Evolutionary conservation across 2,888 invertebrate genomes (phyloP).

Genomic region (Drosophila maculinotata): DNA sequence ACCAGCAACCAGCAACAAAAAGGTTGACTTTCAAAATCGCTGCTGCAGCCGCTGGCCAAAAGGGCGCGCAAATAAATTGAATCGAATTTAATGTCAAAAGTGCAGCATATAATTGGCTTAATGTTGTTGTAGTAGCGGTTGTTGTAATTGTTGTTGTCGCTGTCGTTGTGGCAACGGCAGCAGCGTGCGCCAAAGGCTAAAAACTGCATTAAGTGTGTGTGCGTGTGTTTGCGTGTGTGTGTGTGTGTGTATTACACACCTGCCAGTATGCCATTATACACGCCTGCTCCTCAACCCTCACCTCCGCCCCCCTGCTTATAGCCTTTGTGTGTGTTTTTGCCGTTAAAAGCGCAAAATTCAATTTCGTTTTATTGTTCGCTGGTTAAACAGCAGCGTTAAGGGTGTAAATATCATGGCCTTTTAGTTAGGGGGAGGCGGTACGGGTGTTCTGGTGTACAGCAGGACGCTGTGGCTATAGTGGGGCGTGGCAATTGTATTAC

Average conservation of each 20-base stretch:
- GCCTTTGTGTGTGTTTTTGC: slow-evolving; percentile 65
- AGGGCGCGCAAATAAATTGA: slow-evolving; percentile 69
- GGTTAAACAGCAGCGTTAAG: slow-evolving; percentile 64
- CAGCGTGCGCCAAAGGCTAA: slow-evolving; percentile 32
- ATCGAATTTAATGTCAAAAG: slow-evolving; percentile 79
- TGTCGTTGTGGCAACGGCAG: slow-evolving; percentile 16
- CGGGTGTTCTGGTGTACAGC: too few species aligned
- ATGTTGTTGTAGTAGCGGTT: slow-evolving; percentile 41
- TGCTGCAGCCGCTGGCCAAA: slow-evolving; percentile 43
- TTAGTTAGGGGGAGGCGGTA: neutral
- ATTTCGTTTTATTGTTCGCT: slow-evolving; percentile 77
- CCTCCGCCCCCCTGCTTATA: slow-evolving; percentile 20
- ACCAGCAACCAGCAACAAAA: slow-evolving; percentile 18
- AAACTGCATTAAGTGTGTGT: slow-evolving; percentile 54
- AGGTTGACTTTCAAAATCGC: slow-evolving; percentile 35
- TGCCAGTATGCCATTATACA: slow-evolving; percentile 29
- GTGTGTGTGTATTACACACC: slow-evolving; percentile 31
- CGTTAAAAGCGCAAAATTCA: slow-evolving; percentile 79
- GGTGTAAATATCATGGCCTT: slow-evolving; percentile 46
- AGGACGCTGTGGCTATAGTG: neutral
- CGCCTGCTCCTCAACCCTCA: neutral
- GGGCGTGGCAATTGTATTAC: slow-evolving; percentile 69
- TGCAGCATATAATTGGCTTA: slow-evolving; percentile 77
- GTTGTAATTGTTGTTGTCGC: slow-evolving; percentile 12
- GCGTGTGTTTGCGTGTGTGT: slow-evolving; percentile 8